These are phyloP conservation scores for Paratilapia polleni DNA, from an alignment of 2,113 vertebrate genomes.

Conservation along the genomic window DNA sequence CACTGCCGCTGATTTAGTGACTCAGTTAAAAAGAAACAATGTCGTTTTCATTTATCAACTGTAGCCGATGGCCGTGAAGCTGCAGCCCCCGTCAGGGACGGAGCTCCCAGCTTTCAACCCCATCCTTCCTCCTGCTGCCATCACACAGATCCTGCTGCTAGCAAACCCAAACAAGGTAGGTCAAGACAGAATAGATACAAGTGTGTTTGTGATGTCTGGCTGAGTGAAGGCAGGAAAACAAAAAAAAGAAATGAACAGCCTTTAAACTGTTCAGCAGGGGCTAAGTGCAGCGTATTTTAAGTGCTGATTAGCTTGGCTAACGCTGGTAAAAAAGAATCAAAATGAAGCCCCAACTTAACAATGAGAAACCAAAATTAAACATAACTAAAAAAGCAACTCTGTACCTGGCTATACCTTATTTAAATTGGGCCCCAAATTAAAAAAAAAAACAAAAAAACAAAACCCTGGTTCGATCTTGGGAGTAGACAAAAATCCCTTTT, in stretches of 20 bases:
- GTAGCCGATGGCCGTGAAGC: constrained; percentile 94
- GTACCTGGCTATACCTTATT: background rate
- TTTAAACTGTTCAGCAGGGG: background rate
- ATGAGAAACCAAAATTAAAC: background rate
- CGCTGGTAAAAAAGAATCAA: too few species aligned
- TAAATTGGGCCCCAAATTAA: background rate
- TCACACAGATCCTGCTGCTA: constrained; percentile 96
- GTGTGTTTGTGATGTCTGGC: background rate
- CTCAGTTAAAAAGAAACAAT: background rate
- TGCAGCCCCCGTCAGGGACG: constrained; percentile 92
- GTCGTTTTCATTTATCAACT: background rate
- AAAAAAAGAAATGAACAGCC: too few species aligned
- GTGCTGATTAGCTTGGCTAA: background rate
- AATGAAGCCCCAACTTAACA: background rate
- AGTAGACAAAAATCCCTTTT: too few species aligned
- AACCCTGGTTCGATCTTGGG: too few species aligned
- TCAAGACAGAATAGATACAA: background rate
- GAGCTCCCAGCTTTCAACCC: constrained; percentile 96
- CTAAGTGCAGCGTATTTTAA: background rate
- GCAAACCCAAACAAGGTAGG: constrained; percentile 95
- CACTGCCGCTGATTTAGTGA: background rate
- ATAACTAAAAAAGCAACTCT: background rate
- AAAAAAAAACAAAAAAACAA: too few species aligned
- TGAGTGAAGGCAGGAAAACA: background rate
- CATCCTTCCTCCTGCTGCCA: constrained; percentile 91